Evolutionary conservation across 2,797 vertebrate genomes (phyloP), one percentile per base, ranked within the genome.

Genomic region (Rhadinocentrus ornatus): DNA sequence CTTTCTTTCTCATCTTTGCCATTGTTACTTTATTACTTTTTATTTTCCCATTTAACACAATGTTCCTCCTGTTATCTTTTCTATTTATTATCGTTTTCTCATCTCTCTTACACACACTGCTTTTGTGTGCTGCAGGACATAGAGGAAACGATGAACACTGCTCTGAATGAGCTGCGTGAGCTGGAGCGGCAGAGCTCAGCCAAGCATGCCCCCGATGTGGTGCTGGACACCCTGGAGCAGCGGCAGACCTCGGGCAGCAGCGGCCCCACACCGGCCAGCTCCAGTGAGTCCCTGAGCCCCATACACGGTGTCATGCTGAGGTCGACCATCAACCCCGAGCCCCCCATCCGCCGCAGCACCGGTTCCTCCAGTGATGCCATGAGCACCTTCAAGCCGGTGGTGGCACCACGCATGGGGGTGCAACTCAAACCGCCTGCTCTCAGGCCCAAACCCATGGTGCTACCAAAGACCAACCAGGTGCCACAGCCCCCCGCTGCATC

Each of bases 71-170:
- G 18, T 12, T 4, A 2, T 66, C 24, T 4, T 6, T 9, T 27
- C 13, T n/a, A 3, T 68, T 61, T 20, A n/a, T 39, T 2, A 27
- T 52, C 10, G 35, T 10, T n/a, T 31, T 1, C 24, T 7, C 7
- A 22, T 63, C 15, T 41, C 12, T 55, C 59, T 65, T 1, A 73
- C 37, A 18, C 67, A 4, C 50, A 0, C 16, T 58, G 62, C 73
- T 32, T 76, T 52, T 53, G 9, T 69, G 64, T 69, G 44, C 75
- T 52, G 83, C 89, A 99, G 98, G 98, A 99, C 92, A 99, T 99
- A 44, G 97, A 99, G 79, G 97, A 99, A 89, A 99, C 97, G 0
- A 99, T 99, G 98, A 99, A 98, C 94, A 97, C 97, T 0, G 98
- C 98, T 6, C 92, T 99, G 87, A 99, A 97, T 0, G 98, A 99